Percentiles rank a stretch among this genome's conserved stretches.
Conservation (phyloP, 1,140 invertebrate species). For the Aricia agestis region DNA sequence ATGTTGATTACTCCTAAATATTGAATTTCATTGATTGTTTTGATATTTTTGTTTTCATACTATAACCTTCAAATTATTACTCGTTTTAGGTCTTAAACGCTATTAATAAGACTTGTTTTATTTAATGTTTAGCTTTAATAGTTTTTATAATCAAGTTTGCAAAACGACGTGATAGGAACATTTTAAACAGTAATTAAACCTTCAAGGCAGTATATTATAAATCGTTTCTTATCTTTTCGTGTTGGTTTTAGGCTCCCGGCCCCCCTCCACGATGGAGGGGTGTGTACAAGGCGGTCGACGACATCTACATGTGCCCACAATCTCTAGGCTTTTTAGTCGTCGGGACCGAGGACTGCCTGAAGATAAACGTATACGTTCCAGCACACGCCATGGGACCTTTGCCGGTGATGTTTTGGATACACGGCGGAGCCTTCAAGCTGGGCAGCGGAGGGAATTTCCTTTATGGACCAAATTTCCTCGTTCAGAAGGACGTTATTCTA, state of each 20-base stretch:
- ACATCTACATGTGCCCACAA: slow-evolving; percentile 51
- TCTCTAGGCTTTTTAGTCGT: slow-evolving; percentile 29
- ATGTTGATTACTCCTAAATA: too few relatives aligned
- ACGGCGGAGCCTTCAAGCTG: slow-evolving; percentile 79
- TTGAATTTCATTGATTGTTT: too few relatives aligned
- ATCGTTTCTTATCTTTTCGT: slow-evolving; percentile 2
- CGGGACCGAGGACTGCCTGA: slow-evolving; percentile 62
- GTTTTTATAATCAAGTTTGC: too few relatives aligned
- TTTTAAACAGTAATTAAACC: too few relatives aligned
- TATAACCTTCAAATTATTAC: too few relatives aligned
- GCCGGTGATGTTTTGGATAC: slow-evolving; percentile 81
- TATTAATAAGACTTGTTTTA: too few relatives aligned
- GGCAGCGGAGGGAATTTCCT: slow-evolving; percentile 76
- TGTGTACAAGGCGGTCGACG: slow-evolving; percentile 50
- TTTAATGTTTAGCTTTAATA: too few relatives aligned
- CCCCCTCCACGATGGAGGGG: slow-evolving; percentile 58
- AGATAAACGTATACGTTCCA: slow-evolving; percentile 61
- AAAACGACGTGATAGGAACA: too few relatives aligned
- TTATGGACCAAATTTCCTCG: slow-evolving; percentile 78
- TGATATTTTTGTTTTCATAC: too few relatives aligned
- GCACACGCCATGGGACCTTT: slow-evolving; percentile 42
- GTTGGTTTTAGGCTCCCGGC: slow-evolving; percentile 49
- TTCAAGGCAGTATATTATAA: neutral
- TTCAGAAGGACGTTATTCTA: slow-evolving; percentile 81
- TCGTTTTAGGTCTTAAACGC: too few relatives aligned